A percentile compares a stretch with the other conserved stretches of the same genome.
Evolutionary conservation across 2,888 invertebrate species (phyloP).

Genomic region (Drosophila anomalata): DNA sequence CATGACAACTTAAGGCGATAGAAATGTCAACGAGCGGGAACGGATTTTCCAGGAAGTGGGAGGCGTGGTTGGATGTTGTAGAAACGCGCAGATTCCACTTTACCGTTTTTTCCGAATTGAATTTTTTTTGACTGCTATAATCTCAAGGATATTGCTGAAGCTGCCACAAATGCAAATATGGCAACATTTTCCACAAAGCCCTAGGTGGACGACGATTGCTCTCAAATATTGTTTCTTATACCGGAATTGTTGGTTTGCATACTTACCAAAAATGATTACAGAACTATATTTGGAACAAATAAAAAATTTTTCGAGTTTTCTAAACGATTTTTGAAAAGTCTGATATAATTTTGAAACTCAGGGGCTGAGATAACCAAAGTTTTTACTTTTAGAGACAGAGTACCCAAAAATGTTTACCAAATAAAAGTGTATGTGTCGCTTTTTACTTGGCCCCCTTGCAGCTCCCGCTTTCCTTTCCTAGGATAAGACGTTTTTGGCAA

Average conservation of each 20-base stretch:
- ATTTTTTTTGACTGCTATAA: constrained; percentile 15
- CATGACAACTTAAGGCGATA: constrained; percentile 43
- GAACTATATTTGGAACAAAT: not conserved
- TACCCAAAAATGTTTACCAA: not conserved
- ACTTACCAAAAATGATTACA: not conserved
- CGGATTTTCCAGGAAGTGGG: not conserved
- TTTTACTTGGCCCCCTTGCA: not conserved
- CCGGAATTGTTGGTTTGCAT: not conserved
- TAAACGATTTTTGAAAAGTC: not conserved
- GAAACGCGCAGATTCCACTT: constrained; percentile 10
- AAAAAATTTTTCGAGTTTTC: not conserved
- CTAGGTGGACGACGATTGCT: constrained; percentile 3
- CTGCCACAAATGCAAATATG: constrained; percentile 13
- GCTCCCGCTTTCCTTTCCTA: constrained; percentile 1
- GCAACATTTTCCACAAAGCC: not conserved
- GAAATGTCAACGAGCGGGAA: constrained; percentile 39
- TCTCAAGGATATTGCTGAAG: constrained; percentile 25
- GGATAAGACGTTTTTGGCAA: constrained; percentile 29
- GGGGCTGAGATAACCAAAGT: not conserved
- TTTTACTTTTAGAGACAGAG: not conserved
- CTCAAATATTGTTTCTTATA: not conserved
- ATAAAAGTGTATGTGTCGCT: not conserved
- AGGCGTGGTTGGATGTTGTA: not conserved
- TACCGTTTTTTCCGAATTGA: not conserved
- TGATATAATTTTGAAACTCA: not conserved